Base-by-base conservation (phyloP, 2,797 vertebrate species). In the Semaprochilodus insignis region DNA sequence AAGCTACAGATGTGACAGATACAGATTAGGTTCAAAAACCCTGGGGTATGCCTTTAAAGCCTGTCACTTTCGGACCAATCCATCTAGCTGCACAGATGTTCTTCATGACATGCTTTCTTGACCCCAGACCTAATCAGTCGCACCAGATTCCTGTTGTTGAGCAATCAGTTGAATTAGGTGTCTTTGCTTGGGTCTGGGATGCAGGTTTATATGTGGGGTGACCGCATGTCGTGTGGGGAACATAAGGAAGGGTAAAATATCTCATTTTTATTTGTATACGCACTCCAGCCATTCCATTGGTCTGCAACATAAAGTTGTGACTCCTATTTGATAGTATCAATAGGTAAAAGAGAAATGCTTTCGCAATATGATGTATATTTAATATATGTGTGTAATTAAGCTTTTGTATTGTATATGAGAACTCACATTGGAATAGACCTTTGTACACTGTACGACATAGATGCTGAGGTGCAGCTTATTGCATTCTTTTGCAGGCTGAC, bases 381-480 rank as follows among this genome's bases (percentile, higher is more conserved):
- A 78, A 69, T 77, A 78, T 72, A 59, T 44, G 55, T 66, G 74
- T 77, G 60, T 59, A 27, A 80, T 63, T 21, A 76, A 65, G 23
- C 65, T 65, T 71, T 84, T 75, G 8, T 60, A 40, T 23, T 71
- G 60, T 65, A 81, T 62, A 59, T 87, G 78, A 87, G 63, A 67
- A 70, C 13, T 59, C 51, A 14, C 21, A 69, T 69, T 63, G 59
- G 88, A 80, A 82, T 86, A 83, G 86, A 83, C 83, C 81, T 85
- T 78, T 44, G n/a, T 66, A 62, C 13, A 80, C 44, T 62, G 66
- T 63, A 69, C 10, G 16, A 11, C 54, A 73, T 71, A 82, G 65
- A 77, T 54, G 81, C 84, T 85, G 63, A 82, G 36, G 81, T 75
- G 86, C 77, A 88, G 87, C 82, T 85, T 88, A 86, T 88, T 90